Base-by-base conservation (phyloP, 2,888 invertebrate species). In the Morpho helenor region DNA sequence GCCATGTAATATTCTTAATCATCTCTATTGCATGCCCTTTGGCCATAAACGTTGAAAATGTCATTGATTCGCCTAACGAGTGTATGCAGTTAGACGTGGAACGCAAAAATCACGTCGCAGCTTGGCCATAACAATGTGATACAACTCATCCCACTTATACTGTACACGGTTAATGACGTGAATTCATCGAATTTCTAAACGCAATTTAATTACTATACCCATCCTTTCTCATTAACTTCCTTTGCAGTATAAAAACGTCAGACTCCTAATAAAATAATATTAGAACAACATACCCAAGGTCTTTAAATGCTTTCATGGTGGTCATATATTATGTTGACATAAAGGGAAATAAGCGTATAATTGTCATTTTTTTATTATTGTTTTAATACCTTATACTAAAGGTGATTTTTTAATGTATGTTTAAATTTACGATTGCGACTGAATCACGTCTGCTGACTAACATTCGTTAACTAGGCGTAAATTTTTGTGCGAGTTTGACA, bases 31-130 rank as follows among this genome's bases (percentile, higher is more conserved):
- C 68, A 67, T 82, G 82, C 78, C 82, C 81, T 84, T 86, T 84
- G 76, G 69, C 74, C 68, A 71, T 72, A 72, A 75, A 80, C 75
- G 72, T 80, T 78, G 79, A 68, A 80, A 77, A 78, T 79, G 80
- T 77, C 76, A 75, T 75, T 69, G 69, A 73, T 71, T 68, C 68
- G 71, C 70, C 68, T 82, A 79, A 78, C 74, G 73, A 77, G 70
- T 23, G 68, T 73, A 72, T 77, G 68, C 72, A 78, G 71, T 75
- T 79, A 45, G 9, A 45, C 10, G 52, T 78, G 78, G 75, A 66
- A 74, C 70, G 71, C 75, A 79, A 80, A 80, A 79, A 79, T 76
- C 75, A 76, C 72, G 72, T 68, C 72, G 71, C 56, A 52, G 47
- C 48, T 52, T 49, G 49, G 31, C 41, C 55, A 49, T 40, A 46